These are phyloP conservation scores for Drosophila yakuba DNA, from an alignment of 1,140 invertebrate species.

Conservation along the genomic window DNA sequence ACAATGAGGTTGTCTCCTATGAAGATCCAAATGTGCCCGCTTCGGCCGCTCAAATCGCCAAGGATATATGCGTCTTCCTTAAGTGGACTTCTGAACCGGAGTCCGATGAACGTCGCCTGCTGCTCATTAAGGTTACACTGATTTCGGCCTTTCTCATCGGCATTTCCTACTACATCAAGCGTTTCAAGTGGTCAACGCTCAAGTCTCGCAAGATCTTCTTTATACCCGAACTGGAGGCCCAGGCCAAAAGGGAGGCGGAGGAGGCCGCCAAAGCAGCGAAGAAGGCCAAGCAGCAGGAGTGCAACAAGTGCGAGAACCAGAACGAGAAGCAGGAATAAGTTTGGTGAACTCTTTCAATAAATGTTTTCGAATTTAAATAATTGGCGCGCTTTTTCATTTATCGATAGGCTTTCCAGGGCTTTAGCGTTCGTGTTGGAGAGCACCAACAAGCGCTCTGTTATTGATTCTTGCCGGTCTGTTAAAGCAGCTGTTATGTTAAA, in stretches of 20 bases:
- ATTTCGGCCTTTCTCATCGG: conserved; percentile 86
- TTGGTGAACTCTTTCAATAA: conserved; percentile 2
- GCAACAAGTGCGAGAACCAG: conserved; percentile 14
- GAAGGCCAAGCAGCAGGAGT: conserved; percentile 4
- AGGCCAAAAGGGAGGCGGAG: conserved; percentile 3
- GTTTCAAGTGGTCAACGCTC: conserved; percentile 92
- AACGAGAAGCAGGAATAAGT: conserved; percentile 2
- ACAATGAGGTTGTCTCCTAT: conserved; percentile 90
- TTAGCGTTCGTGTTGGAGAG: not conserved
- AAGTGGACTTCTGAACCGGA: conserved; percentile 97
- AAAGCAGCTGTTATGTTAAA: conserved; percentile 6
- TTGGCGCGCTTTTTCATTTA: not conserved
- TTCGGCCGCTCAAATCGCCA: conserved; percentile 96
- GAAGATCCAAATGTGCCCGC: conserved; percentile 95
- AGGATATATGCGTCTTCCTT: conserved; percentile 97
- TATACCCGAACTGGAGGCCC: conserved; percentile 85
- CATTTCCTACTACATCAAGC: conserved; percentile 91
- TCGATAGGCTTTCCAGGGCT: conserved; percentile 9
- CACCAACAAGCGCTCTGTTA: not conserved
- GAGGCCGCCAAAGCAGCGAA: not conserved
- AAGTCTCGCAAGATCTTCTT: conserved; percentile 94
- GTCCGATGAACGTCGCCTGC: conserved; percentile 93
- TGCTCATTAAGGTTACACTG: conserved; percentile 92
- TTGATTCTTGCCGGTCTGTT: not conserved
- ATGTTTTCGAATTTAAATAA: conserved; percentile 6